A percentile compares a stretch with the other conserved stretches of the same genome.
These are phyloP conservation scores for Cyanistes caeruleus DNA, from an alignment of 2,113 vertebrate genomes.

Conservation along the genomic window DNA sequence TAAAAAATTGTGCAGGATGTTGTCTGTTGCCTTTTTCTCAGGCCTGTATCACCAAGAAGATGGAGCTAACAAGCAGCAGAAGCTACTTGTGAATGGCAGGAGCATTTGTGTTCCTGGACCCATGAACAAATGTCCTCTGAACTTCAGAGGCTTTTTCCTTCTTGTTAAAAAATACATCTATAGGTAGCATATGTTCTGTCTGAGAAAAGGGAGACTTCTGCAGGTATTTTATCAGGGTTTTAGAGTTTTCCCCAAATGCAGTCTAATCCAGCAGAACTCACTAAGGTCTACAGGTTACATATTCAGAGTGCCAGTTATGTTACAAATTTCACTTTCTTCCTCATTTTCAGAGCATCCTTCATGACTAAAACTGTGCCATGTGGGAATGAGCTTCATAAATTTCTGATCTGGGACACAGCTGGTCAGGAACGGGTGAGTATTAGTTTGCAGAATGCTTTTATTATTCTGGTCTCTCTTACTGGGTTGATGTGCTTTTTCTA, in stretches of 20 bases:
- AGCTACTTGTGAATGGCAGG: not conserved
- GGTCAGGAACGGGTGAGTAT: constrained; percentile 92
- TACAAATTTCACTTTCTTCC: not conserved
- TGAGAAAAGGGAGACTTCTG: not conserved
- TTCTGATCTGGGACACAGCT: constrained; percentile 98
- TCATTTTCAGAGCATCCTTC: constrained; percentile 89
- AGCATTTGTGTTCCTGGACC: not conserved
- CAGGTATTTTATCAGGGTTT: not conserved
- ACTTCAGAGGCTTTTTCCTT: not conserved
- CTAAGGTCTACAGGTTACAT: not conserved
- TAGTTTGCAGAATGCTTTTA: not conserved
- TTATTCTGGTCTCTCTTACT: not conserved
- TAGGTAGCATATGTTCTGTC: not conserved
- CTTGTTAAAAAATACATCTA: not conserved
- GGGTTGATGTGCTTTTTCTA: not conserved
- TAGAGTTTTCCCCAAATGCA: not conserved
- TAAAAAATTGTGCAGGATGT: not conserved
- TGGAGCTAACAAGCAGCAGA: not conserved
- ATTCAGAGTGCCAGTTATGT: not conserved
- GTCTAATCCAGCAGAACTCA: not conserved
- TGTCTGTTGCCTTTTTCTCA: not conserved
- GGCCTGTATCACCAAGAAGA: fast-evolving
- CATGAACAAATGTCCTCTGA: not conserved
- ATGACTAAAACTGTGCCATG: constrained; percentile 96
- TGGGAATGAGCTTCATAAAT: constrained; percentile 96